Evolutionary conservation across 1,140 invertebrate species (phyloP), one percentile per base, ranked within the genome.

Genomic region (Drosophila truncata): DNA sequence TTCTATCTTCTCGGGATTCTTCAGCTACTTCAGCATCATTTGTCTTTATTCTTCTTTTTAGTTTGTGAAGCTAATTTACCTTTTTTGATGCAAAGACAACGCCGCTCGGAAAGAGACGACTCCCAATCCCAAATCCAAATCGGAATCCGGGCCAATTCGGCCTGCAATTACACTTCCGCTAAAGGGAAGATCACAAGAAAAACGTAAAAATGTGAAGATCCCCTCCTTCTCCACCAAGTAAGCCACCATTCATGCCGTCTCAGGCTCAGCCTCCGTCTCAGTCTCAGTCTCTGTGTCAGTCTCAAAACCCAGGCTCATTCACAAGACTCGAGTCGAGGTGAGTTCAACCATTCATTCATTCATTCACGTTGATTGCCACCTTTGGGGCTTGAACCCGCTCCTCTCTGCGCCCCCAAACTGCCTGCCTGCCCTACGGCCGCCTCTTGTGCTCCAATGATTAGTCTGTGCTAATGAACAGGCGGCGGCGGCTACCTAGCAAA

Each of bases 141-240:
- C 70, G 52, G 75, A 76, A 70, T 82, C 60, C 61, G 59, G 57
- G 42, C 65, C 55, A 52, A 62, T 70, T 47, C 52, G 46, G 52
- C 50, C 71, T 57, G 84, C 84, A 87, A 87, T 87, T 90, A 87
- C 62, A 87, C 84, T 87, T 87, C 84, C 84, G 84, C 84, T 80
- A 44, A 59, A 49, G 25, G 20, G 47, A 70, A 76, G 52, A 60
- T 71, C 33, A 23, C 50, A 64, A 67, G 35, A 60, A 63, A 47
- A 37, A 50, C 71, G 52, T 25, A 49, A 63, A 61, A 69, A 46
- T 37, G 55, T 47, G 35, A 62, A 75, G 57, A 73, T 1, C 47
- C 49, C 65, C 47, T 63, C 33, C 60, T 35, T 46, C 58, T 23
- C 55, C 58, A 29, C 49, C 59, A 39, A 31, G 23, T 52, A 67